phyloP scores from a whole-genome alignment of 2,888 invertebrate species.

The Drosophila bunnanda region DNA sequence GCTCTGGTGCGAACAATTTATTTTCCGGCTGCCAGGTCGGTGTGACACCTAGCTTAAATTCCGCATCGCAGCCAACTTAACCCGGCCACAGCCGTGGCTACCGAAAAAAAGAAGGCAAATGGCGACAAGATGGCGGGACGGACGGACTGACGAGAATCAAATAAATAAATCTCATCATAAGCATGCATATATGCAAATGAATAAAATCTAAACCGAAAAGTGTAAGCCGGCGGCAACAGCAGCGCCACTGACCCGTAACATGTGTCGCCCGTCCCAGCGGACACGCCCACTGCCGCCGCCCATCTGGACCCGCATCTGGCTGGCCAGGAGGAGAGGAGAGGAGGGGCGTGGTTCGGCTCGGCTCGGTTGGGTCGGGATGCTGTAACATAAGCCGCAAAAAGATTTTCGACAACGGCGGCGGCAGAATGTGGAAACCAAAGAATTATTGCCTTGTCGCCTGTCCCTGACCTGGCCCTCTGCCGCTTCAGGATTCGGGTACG shows the following conservation, averaged over 20 bases:
- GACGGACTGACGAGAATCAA: constrained; percentile 5
- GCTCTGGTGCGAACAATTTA: not conserved
- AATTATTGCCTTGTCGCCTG: constrained; percentile 75
- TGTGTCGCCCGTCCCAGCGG: constrained; percentile 62
- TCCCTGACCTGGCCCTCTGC: constrained; percentile 65
- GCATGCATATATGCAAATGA: constrained; percentile 47
- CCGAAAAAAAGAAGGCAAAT: constrained; percentile 1
- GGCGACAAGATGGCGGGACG: not conserved
- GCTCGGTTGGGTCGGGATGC: not conserved
- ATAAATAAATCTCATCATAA: constrained; percentile 47
- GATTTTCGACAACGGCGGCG: constrained; percentile 71
- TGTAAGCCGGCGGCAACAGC: constrained; percentile 47
- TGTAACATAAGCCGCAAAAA: constrained; percentile 77
- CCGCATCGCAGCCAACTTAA: constrained; percentile 17
- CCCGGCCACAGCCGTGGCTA: not conserved
- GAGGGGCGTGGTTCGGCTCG: not conserved
- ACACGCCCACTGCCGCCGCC: constrained; percentile 34
- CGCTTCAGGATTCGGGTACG: constrained; percentile 47
- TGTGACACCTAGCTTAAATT: constrained; percentile 15
- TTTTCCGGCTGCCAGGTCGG: not conserved
- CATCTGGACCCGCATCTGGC: constrained; percentile 17
- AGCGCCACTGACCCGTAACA: constrained; percentile 71
- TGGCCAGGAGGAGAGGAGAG: not conserved
- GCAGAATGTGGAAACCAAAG: constrained; percentile 72
- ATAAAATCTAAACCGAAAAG: constrained; percentile 45